phyloP scores from a whole-genome alignment of 2,888 invertebrate species.

The Therioaphis trifolii region DNA sequence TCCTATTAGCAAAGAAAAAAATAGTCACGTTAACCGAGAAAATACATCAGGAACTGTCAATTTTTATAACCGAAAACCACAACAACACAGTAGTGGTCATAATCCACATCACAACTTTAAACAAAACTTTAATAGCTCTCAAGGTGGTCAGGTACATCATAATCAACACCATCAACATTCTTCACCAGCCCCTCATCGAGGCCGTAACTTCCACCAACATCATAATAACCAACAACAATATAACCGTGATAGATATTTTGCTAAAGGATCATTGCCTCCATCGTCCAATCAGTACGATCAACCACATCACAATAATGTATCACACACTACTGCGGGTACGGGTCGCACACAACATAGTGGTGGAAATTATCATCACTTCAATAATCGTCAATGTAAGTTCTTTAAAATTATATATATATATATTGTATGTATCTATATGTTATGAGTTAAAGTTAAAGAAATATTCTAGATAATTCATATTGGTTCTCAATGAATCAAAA shows the following conservation, averaged over 20 bases:
- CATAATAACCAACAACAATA: constrained; percentile 1
- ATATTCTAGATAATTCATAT: no score
- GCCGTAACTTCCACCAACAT: constrained; percentile 21
- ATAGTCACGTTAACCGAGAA: background rate
- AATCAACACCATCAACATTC: constrained; percentile 5
- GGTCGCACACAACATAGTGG: constrained; percentile 30
- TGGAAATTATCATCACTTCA: background rate
- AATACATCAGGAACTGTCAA: background rate
- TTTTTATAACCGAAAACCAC: background rate
- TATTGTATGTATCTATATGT: no score
- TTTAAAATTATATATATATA: background rate
- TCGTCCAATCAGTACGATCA: constrained; percentile 6
- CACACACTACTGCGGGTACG: constrained; percentile 8
- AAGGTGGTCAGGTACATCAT: background rate
- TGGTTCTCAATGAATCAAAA: no score
- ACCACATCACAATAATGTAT: background rate
- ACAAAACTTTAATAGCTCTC: background rate
- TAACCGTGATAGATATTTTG: constrained; percentile 39
- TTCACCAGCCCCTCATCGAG: background rate
- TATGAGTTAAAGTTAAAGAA: no score
- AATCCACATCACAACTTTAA: background rate
- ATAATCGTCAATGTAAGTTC: constrained; percentile 20
- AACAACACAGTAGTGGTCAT: background rate
- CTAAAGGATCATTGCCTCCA: background rate
- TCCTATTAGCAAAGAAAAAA: constrained; percentile 7